A percentile compares a stretch with the other conserved stretches of the same genome.
These are phyloP conservation scores for Drosophila varians DNA, from an alignment of 1,140 invertebrate genomes.

Conservation along the genomic window DNA sequence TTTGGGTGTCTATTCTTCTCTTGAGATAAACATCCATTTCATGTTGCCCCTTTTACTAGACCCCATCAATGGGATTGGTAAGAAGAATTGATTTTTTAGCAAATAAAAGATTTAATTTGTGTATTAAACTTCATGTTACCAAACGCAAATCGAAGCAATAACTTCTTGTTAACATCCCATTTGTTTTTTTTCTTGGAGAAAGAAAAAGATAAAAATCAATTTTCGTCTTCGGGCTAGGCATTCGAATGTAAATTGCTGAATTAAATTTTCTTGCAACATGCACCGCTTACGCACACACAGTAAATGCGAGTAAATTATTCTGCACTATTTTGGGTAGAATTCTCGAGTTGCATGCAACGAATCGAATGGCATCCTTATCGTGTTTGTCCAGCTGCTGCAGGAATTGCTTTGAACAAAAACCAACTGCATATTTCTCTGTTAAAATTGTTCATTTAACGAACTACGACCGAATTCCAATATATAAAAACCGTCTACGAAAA, in stretches of 20 bases:
- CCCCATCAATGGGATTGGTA: no score
- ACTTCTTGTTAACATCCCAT: constrained; percentile 8
- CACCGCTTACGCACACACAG: not conserved
- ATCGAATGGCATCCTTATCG: constrained; percentile 39
- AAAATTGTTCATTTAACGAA: constrained; percentile 5
- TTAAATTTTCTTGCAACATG: constrained; percentile 42
- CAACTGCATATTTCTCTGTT: constrained; percentile 21
- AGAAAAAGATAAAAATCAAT: constrained; percentile 40
- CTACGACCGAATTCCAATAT: constrained; percentile 3
- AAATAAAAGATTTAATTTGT: not conserved
- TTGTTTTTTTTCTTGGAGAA: not conserved
- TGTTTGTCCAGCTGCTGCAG: constrained; percentile 62
- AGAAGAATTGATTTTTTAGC: not conserved
- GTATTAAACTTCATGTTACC: constrained; percentile 9
- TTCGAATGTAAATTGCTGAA: constrained; percentile 33
- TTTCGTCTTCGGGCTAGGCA: constrained; percentile 17
- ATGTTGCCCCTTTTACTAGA: not conserved
- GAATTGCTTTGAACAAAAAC: constrained; percentile 38
- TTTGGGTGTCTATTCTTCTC: not conserved
- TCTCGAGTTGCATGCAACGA: constrained; percentile 19
- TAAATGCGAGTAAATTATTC: constrained; percentile 14
- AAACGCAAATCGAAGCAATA: constrained; percentile 41
- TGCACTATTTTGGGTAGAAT: constrained; percentile 35
- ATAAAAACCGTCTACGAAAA: constrained; percentile 1
- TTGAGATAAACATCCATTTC: not conserved